Conservation (phyloP, 1,140 invertebrate species). For the Contarinia nasturtii region DNA sequence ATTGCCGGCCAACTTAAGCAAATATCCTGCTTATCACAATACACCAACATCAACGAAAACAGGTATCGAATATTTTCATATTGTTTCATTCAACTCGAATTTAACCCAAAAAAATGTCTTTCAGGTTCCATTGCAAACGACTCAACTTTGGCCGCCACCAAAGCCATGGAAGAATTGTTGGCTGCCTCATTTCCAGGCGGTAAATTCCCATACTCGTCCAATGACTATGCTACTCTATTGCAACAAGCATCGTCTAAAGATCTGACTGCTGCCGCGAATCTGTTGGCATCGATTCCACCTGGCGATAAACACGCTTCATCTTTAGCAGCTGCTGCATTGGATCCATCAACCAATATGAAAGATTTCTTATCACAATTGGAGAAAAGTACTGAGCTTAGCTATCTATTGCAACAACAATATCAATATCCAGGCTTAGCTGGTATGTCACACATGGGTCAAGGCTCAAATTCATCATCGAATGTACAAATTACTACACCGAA, state of each 20-base stretch:
- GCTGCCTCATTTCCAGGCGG: conserved; percentile 16
- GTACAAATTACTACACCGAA: not conserved
- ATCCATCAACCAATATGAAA: conserved; percentile 2
- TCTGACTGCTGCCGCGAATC: conserved; percentile 14
- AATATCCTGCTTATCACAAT: no score
- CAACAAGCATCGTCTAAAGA: conserved; percentile 19
- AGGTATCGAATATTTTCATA: no score
- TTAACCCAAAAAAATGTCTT: conserved; percentile 7
- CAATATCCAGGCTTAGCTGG: conserved; percentile 1
- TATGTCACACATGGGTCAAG: not conserved
- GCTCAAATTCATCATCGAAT: not conserved
- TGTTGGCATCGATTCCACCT: not conserved
- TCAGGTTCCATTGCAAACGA: not conserved
- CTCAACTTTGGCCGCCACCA: not conserved
- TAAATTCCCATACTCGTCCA: conserved; percentile 11
- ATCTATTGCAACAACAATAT: conserved; percentile 2
- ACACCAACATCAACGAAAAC: no score
- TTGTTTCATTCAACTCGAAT: no score
- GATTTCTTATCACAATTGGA: conserved; percentile 3
- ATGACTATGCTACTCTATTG: conserved; percentile 15
- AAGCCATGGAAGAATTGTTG: conserved; percentile 18
- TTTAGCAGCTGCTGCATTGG: conserved; percentile 1
- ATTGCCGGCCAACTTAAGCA: conserved; percentile 6
- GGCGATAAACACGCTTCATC: conserved; percentile 1
- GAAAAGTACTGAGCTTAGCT: conserved; percentile 1